phyloP scores from a whole-genome alignment of 2,797 vertebrate species.

The Acestrorhynchus altus region DNA sequence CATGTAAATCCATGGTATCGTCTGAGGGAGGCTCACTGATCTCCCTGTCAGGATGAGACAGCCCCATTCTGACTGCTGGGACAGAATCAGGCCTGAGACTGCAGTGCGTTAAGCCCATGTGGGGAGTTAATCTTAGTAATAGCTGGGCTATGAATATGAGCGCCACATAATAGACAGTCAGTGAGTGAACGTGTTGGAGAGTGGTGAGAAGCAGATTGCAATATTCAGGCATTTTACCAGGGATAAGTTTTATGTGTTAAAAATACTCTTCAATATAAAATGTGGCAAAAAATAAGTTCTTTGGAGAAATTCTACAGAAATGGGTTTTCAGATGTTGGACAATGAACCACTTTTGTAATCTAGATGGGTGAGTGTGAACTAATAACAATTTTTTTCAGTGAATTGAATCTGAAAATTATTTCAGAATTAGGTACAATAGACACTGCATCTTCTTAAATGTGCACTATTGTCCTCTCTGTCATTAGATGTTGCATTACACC shows the following conservation, averaged over 20 bases:
- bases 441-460: slow-evolving; percentile 17
- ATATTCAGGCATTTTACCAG: slow-evolving; percentile 2
- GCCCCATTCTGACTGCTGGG: slow-evolving; percentile 24
- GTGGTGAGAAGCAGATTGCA: neutral
- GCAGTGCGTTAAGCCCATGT: slow-evolving; percentile 39
- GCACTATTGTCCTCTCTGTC: no score
- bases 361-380: neutral
- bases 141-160: slow-evolving; percentile 29
- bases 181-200: neutral
- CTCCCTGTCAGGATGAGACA: slow-evolving; percentile 43
- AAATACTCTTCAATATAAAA: neutral
- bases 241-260: neutral
- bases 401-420: no score
- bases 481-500: no score
- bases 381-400: slow-evolving; percentile 15
- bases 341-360: neutral
- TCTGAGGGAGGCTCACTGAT: slow-evolving; percentile 35
- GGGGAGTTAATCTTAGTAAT: slow-evolving; percentile 26
- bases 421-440: neutral
- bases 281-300: neutral
- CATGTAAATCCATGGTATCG: slow-evolving; percentile 40
- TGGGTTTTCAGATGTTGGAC: neutral
- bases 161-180: neutral
- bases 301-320: neutral
- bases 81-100: slow-evolving; percentile 26